Evolutionary conservation across 2,888 invertebrate species (phyloP).

Genomic region (Hermodice carunculata): DNA sequence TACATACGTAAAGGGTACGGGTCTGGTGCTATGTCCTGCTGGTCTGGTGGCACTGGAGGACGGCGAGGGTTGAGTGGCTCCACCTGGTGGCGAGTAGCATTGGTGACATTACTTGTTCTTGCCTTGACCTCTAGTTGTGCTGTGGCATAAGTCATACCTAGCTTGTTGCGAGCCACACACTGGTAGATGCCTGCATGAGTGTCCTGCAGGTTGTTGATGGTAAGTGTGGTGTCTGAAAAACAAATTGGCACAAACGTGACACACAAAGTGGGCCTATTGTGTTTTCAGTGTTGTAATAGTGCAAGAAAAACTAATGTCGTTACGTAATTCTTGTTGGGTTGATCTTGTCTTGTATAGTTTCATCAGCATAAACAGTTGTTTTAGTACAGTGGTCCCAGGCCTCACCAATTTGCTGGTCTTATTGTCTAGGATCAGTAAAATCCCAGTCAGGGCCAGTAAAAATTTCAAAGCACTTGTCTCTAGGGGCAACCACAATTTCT

Average conservation of each 20-base stretch:
- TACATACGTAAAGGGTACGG: no score
- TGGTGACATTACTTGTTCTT: background rate
- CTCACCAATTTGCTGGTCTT: no score
- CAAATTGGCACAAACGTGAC: background rate
- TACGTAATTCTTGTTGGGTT: no score
- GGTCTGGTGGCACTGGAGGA: conserved; percentile 4
- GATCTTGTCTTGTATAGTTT: no score
- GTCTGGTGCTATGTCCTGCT: conserved; percentile 20
- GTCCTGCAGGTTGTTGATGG: conserved; percentile 29
- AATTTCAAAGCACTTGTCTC: no score
- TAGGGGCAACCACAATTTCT: no score
- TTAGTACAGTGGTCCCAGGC: no score
- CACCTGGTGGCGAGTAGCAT: background rate
- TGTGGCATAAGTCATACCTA: conserved; percentile 47
- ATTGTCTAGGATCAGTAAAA: no score
- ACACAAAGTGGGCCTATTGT: background rate
- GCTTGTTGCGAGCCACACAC: conserved; percentile 53
- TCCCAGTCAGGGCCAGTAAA: no score
- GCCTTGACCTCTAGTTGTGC: conserved; percentile 43
- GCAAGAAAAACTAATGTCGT: no score
- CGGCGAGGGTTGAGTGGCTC: background rate
- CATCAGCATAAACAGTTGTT: no score
- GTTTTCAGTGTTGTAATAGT: no score
- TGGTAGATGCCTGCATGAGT: conserved; percentile 58
- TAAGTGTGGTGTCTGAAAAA: conserved; percentile 33